Conservation (phyloP, 2,113 vertebrate species). For the Antidorcas marsupialis region DNA sequence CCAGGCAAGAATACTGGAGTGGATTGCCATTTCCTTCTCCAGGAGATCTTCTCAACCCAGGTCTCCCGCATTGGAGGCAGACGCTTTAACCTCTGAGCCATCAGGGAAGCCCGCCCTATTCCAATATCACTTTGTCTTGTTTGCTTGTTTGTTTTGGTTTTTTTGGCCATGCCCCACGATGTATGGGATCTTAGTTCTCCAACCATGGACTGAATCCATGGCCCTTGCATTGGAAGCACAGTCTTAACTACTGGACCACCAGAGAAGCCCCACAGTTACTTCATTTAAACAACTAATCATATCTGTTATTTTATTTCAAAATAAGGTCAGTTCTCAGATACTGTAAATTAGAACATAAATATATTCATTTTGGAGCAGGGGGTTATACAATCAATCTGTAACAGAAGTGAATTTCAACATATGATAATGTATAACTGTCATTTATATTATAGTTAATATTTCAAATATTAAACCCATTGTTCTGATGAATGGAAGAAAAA, state of each 20-base stretch:
- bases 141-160: neutral
- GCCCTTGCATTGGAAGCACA: neutral
- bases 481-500: neutral
- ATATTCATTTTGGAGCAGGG: neutral
- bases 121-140: neutral
- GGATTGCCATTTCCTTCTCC: no score
- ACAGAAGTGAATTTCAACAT: neutral
- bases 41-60: no score
- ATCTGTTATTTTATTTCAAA: neutral
- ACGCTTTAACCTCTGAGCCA: no score
- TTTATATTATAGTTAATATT: neutral
- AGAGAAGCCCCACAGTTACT: neutral
- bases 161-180: neutral
- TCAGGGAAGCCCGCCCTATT: no score
- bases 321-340: neutral
- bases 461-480: neutral
- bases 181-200: neutral
- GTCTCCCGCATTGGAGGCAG: no score
- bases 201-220: neutral
- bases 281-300: neutral
- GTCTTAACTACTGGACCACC: neutral
- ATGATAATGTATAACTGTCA: neutral
- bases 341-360: neutral
- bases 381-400: neutral
- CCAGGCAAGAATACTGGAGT: no score